phyloP scores from a whole-genome alignment of 1,140 invertebrate species.

The Apis laboriosa region DNA sequence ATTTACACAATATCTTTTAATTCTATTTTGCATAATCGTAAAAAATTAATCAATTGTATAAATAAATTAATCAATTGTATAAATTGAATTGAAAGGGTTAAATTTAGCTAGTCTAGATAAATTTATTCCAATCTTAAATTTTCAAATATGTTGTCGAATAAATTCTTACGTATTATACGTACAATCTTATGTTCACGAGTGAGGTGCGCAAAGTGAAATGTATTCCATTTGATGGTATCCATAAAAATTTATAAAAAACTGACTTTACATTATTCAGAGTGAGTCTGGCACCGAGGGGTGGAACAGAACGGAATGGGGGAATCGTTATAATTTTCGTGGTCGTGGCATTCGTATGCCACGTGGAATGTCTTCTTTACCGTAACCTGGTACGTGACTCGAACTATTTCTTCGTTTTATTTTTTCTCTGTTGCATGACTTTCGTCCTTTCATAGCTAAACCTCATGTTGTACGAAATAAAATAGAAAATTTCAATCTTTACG shows the following conservation, averaged over 20 bases:
- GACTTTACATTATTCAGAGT: constrained; percentile 75
- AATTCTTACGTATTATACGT: background rate
- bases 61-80: no score
- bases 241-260: constrained; percentile 77
- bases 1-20: no score
- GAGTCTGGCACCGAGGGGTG: constrained; percentile 58
- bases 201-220: constrained; percentile 48
- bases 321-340: constrained; percentile 75
- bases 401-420: constrained; percentile 11
- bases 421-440: background rate
- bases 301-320: constrained; percentile 57
- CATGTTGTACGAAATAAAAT: background rate
- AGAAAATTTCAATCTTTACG: constrained; percentile 11
- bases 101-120: background rate
- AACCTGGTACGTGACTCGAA: constrained; percentile 42
- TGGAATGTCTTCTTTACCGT: constrained; percentile 48
- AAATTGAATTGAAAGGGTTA: no score
- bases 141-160: background rate
- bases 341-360: constrained; percentile 60
- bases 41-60: no score
- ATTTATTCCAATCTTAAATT: background rate
- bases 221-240: constrained; percentile 71
- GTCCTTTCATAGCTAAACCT: background rate
- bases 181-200: no score
- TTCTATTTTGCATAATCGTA: no score